Evolutionary conservation across 2,113 vertebrate genomes (phyloP).

Genomic region (Poecile atricapillus): DNA sequence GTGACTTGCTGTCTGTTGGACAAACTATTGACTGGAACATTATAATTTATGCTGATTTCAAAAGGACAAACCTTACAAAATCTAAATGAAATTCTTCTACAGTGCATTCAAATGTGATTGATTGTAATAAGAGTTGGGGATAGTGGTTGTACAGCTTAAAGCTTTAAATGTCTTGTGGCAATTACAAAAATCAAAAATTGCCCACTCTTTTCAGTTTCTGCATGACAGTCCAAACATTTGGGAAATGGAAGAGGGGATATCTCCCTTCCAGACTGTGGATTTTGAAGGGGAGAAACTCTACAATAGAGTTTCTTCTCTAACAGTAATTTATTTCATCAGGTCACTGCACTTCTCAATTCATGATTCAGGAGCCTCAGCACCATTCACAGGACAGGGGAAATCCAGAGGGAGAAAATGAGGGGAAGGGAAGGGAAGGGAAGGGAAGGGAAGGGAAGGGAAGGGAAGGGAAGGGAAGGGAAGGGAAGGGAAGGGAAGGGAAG

Average conservation of each 20-base stretch:
- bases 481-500: not conserved
- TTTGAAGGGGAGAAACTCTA: not conserved
- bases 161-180: not conserved
- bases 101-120: not conserved
- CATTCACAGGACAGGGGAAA: not conserved
- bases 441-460: not conserved
- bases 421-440: not conserved
- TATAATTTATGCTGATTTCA: constrained; percentile 13
- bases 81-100: not conserved
- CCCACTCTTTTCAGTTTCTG: not conserved
- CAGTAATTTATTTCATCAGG: not conserved
- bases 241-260: not conserved
- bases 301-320: not conserved
- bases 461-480: not conserved
- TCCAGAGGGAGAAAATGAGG: not conserved
- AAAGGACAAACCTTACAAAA: constrained; percentile 5
- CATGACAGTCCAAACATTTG: not conserved
- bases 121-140: not conserved
- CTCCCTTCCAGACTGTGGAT: not conserved
- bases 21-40: constrained; percentile 1
- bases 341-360: not conserved
- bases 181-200: not conserved
- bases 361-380: not conserved
- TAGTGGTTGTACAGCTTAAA: not conserved
- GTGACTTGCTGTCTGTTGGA: not conserved